These are phyloP conservation scores for Sardinella longiceps DNA, from an alignment of 2,797 vertebrate species.

Conservation along the genomic window DNA sequence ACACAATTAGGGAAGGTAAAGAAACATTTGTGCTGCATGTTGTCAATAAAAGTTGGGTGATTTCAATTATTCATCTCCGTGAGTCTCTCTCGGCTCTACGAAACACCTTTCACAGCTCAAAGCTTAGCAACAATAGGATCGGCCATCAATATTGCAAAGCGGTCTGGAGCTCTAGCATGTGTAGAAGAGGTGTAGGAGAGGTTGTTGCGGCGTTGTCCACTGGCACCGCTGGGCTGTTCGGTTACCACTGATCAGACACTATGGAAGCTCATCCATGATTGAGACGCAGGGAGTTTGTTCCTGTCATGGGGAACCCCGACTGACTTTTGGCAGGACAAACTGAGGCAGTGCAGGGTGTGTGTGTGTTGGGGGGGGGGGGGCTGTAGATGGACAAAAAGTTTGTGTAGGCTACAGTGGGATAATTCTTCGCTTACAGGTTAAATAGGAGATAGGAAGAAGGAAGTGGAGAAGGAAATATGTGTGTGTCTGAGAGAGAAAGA, in stretches of 20 bases:
- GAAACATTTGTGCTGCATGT: constrained; percentile 56
- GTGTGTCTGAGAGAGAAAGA: not conserved
- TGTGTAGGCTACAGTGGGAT: not conserved
- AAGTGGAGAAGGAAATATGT: not conserved
- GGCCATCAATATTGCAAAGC: constrained; percentile 62
- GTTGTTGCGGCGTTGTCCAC: not conserved
- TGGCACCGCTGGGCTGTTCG: not conserved
- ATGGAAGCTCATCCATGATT: not conserved
- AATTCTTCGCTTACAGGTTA: not conserved
- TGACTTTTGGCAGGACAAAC: not conserved
- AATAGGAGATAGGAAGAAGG: not conserved
- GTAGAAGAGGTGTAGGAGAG: not conserved
- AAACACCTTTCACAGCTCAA: constrained; percentile 66
- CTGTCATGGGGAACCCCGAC: not conserved
- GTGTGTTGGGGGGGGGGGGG: not conserved
- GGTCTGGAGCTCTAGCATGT: not conserved
- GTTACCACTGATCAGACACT: not conserved
- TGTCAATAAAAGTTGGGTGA: constrained; percentile 58
- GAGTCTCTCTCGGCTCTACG: constrained; percentile 46
- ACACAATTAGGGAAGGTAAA: not conserved
- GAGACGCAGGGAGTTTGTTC: constrained; percentile 1
- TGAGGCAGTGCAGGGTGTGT: not conserved
- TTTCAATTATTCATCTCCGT: constrained; percentile 66
- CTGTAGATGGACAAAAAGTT: not conserved
- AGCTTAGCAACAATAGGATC: constrained; percentile 62